Evolutionary conservation across 2,797 vertebrate genomes (phyloP), one percentile per base, ranked within the genome.

Genomic region (Rhynchonycteris naso): DNA sequence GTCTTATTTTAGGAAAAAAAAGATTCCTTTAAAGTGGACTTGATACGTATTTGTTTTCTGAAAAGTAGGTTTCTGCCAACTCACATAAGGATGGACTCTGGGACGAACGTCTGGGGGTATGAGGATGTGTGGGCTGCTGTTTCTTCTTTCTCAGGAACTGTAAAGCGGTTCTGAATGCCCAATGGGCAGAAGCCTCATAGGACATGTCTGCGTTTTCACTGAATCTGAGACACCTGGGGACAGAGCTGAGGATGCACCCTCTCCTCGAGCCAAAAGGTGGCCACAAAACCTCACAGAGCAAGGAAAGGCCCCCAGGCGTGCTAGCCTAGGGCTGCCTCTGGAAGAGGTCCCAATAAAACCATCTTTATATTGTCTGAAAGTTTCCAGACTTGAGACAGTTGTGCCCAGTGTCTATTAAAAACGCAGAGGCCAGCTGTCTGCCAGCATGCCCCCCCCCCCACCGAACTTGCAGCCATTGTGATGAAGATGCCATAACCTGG

Each of bases 21-120:
- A 0, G 22, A 7, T n/a, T 95, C 63, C 94, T 56, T 72, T 38
- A 92, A 97, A 94, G 93, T 38, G 33, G 83, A 47, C 54, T 61
- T 14, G 50, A n/a, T n/a, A 5, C 33, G n/a, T n/a, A n/a, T n/a
- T 86, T 54, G 8, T 91, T 84, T 84, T 95, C 35, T 58, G 96
- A 89, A 76, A 95, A 94, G 88, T 0, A 0, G 43, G 85, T 54
- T 71, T 87, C 93, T 79, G 50, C 58, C 86, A 50, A 1, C 16
- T 80, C 33, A 14, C 0, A 1, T 0, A 12, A 14, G 33, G 2
- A 11, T 19, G 0, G 1, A 24, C 33, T 54, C 26, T 0, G 84
- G 83, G 92, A 0, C 0, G 7, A 63, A 89, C 0, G 21, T 54
- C 7, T 9, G 38, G 0, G 72, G 59, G 66, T 13, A 1, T 0